A percentile compares a stretch with the other conserved stretches of the same genome.
Evolutionary conservation across 2,113 vertebrate species (phyloP).

Genomic region (Spea multiplicata): DNA sequence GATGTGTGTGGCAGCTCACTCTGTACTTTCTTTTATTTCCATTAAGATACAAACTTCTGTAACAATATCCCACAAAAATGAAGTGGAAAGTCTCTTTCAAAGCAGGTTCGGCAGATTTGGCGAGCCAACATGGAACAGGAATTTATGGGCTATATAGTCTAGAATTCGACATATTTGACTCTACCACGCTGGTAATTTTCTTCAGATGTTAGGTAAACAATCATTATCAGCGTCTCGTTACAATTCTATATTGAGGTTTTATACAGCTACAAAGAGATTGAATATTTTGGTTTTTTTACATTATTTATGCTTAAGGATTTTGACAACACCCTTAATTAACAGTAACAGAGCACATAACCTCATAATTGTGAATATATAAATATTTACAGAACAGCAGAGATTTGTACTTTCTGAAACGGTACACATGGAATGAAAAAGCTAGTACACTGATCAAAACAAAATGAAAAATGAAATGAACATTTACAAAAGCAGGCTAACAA

Average conservation of each 20-base stretch:
- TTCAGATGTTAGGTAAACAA: not conserved
- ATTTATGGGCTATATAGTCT: constrained; percentile 14
- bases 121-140: constrained; percentile 29
- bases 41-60: constrained; percentile 6
- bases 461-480: too few species aligned
- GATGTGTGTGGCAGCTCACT: not conserved
- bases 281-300: not conserved
- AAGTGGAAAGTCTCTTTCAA: constrained; percentile 18
- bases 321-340: too few species aligned
- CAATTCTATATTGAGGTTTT: not conserved
- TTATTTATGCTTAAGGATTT: too few species aligned
- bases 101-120: constrained; percentile 16
- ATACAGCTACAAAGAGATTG: not conserved
- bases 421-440: too few species aligned
- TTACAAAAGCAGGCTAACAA: too few species aligned
- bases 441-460: too few species aligned
- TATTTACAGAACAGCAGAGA: too few species aligned
- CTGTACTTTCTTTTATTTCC: not conserved
- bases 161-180: constrained; percentile 23
- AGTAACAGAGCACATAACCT: too few species aligned
- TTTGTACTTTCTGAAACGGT: too few species aligned
- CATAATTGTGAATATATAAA: too few species aligned
- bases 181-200: not conserved
- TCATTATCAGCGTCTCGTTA: not conserved
- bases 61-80: constrained; percentile 22